A percentile compares a stretch with the other conserved stretches of the same genome.
Evolutionary conservation across 1,140 invertebrate genomes (phyloP).

Genomic region (Calephelis nemesis): DNA sequence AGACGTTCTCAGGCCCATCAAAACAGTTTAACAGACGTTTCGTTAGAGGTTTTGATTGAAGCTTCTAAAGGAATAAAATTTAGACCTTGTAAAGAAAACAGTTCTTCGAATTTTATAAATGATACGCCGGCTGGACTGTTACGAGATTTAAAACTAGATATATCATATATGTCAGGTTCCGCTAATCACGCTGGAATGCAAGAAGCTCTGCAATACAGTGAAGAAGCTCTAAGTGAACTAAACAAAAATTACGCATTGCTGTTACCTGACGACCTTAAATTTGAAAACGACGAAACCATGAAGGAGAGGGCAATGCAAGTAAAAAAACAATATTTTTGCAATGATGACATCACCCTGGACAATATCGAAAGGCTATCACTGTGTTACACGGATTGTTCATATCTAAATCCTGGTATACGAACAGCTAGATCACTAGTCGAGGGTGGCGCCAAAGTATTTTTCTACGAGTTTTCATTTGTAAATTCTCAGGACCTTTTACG

Average conservation of each 20-base stretch:
- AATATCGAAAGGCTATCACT: slow-evolving; percentile 38
- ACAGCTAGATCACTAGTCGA: slow-evolving; percentile 39
- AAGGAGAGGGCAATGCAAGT: slow-evolving; percentile 34
- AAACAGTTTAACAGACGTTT: slow-evolving; percentile 15
- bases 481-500: slow-evolving; percentile 28
- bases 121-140: slow-evolving; percentile 47
- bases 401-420: slow-evolving; percentile 46
- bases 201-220: slow-evolving; percentile 37
- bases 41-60: slow-evolving; percentile 37
- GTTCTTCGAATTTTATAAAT: slow-evolving; percentile 37
- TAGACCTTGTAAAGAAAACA: slow-evolving; percentile 50
- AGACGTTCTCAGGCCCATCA: not conserved
- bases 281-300: slow-evolving; percentile 33
- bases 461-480: slow-evolving; percentile 56
- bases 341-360: slow-evolving; percentile 33
- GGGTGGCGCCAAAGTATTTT: slow-evolving; percentile 47
- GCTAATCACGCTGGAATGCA: slow-evolving; percentile 48
- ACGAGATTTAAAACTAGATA: slow-evolving; percentile 32
- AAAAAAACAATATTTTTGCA: slow-evolving; percentile 48
- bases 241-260: slow-evolving; percentile 39
- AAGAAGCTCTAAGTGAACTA: slow-evolving; percentile 36
- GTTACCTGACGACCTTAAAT: slow-evolving; percentile 51
- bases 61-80: slow-evolving; percentile 36
- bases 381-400: slow-evolving; percentile 48
- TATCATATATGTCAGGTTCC: slow-evolving; percentile 50